Conservation (phyloP, 2,888 invertebrate species). For the Galerucella pusilla region DNA sequence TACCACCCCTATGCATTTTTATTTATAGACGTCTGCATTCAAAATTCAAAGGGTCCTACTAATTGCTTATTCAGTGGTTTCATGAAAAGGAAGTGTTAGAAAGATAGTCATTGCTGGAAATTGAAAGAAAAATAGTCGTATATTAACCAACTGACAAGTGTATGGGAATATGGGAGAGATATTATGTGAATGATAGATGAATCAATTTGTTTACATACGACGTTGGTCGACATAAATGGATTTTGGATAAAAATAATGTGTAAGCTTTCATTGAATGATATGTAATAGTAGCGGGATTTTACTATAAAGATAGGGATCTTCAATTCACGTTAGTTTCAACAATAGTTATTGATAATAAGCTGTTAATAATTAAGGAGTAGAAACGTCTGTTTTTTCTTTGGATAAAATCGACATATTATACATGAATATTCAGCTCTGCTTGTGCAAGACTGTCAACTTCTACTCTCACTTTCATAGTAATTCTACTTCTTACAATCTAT, state of each 20-base stretch:
- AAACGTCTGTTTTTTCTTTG: too few relatives aligned
- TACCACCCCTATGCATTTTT: conserved; percentile 35
- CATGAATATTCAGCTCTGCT: too few relatives aligned
- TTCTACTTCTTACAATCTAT: too few relatives aligned
- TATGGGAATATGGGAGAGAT: conserved; percentile 11
- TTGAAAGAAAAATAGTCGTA: conserved; percentile 33
- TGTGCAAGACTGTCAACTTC: too few relatives aligned
- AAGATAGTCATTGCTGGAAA: conserved; percentile 30
- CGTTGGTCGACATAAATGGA: neutral
- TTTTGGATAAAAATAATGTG: neutral
- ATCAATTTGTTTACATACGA: conserved; percentile 20
- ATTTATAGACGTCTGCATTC: conserved; percentile 33
- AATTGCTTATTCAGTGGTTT: conserved; percentile 39
- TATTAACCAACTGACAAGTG: conserved; percentile 30
- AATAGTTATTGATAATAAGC: too few relatives aligned
- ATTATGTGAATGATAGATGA: conserved; percentile 22
- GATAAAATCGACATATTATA: too few relatives aligned
- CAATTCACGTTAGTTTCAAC: too few relatives aligned
- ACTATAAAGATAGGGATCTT: too few relatives aligned
- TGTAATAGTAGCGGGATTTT: neutral
- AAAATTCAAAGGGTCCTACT: conserved; percentile 29
- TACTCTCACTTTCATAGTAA: too few relatives aligned
- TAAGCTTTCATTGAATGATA: neutral
- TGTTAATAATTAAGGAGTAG: too few relatives aligned
- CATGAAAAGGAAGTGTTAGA: conserved; percentile 32